These are phyloP conservation scores for Andrena cerasifolii DNA, from an alignment of 1,140 invertebrate genomes.

Conservation along the genomic window DNA sequence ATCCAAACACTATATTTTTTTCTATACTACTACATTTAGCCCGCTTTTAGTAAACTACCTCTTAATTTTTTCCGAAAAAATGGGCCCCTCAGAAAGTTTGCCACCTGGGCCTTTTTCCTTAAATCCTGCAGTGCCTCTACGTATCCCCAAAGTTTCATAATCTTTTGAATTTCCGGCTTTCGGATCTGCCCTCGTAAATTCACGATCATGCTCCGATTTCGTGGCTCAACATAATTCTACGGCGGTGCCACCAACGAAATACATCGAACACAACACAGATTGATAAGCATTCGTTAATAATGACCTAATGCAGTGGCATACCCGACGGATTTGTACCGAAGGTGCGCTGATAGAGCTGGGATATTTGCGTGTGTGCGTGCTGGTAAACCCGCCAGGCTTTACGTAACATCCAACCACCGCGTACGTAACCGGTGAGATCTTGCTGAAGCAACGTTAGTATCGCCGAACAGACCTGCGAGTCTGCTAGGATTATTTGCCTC, in stretches of 20 bases:
- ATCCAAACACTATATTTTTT: too few relatives aligned
- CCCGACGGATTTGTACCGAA: conserved; percentile 75
- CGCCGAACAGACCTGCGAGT: conserved; percentile 86
- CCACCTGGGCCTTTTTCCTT: too few relatives aligned
- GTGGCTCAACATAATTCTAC: background rate
- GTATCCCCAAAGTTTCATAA: too few relatives aligned
- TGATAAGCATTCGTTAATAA: background rate
- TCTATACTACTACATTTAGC: too few relatives aligned
- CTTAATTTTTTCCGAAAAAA: too few relatives aligned
- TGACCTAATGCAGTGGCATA: conserved; percentile 39
- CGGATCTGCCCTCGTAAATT: too few relatives aligned
- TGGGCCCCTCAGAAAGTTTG: too few relatives aligned
- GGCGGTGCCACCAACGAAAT: too few relatives aligned
- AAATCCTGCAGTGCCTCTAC: too few relatives aligned
- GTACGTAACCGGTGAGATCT: conserved; percentile 87
- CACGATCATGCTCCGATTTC: too few relatives aligned
- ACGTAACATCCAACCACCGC: conserved; percentile 88
- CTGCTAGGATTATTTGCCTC: conserved; percentile 87
- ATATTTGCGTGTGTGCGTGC: conserved; percentile 85
- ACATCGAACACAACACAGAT: background rate
- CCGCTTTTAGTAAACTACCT: too few relatives aligned
- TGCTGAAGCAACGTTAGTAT: conserved; percentile 86
- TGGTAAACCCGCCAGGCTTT: conserved; percentile 90
- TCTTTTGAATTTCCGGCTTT: too few relatives aligned
- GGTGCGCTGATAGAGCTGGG: conserved; percentile 81